Conservation (phyloP, 2,888 invertebrate genomes). For the Physocephala rufipes region DNA sequence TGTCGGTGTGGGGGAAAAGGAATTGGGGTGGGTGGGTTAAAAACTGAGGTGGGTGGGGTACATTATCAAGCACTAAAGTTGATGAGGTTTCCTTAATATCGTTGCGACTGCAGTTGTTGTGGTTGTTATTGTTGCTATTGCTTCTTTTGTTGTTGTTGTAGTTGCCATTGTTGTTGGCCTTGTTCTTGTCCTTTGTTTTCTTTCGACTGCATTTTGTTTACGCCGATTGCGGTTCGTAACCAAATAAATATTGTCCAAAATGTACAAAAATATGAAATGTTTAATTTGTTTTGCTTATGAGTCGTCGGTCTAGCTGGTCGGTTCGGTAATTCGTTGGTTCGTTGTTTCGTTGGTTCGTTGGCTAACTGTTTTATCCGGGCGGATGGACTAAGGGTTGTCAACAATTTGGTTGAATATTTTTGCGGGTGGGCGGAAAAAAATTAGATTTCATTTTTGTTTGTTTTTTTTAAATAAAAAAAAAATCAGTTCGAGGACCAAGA, state of each 20-base stretch:
- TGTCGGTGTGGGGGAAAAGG: neutral
- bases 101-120: slow-evolving; percentile 7
- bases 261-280: slow-evolving; percentile 38
- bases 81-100: slow-evolving; percentile 30
- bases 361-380: too few species aligned
- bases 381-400: neutral
- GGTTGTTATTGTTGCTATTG: slow-evolving; percentile 1
- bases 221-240: slow-evolving; percentile 27
- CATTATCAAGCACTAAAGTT: slow-evolving; percentile 26
- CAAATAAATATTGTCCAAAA: slow-evolving; percentile 32
- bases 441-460: too few species aligned
- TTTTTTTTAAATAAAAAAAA: too few species aligned
- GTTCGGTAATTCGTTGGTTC: too few species aligned
- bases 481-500: too few species aligned
- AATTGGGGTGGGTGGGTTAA: too few species aligned
- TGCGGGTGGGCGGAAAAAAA: too few species aligned
- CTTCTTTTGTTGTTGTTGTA: neutral
- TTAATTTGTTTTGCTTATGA: slow-evolving; percentile 29
- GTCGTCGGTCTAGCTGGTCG: too few species aligned
- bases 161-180: neutral
- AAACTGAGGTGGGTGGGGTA: neutral
- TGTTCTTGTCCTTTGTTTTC: slow-evolving; percentile 18
- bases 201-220: slow-evolving; percentile 27
- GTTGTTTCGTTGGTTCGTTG: too few species aligned
- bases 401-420: too few species aligned